phyloP scores from a whole-genome alignment of 2,797 vertebrate genomes.

The Lagorchestes hirsutus region DNA sequence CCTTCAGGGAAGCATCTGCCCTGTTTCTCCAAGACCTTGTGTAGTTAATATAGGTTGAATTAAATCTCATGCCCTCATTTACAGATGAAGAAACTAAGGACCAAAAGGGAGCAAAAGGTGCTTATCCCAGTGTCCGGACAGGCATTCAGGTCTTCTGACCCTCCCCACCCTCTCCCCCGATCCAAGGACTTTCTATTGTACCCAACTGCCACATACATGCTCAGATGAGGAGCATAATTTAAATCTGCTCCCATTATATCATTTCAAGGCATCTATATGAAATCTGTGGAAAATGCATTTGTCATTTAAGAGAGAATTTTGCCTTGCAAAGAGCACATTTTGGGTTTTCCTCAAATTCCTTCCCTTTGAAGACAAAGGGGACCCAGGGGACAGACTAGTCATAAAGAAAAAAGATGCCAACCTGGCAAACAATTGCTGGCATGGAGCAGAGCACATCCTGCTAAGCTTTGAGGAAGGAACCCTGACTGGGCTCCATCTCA shows the following conservation, averaged over 20 bases:
- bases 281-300: neutral
- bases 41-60: neutral
- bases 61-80: neutral
- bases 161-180: too few relatives aligned
- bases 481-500: rapidly evolving
- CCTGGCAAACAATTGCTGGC: neutral
- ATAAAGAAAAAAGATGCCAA: slow-evolving; percentile 4
- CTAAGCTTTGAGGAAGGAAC: neutral
- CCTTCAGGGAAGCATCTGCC: neutral
- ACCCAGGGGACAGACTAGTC: neutral
- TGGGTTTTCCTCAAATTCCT: neutral
- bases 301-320: neutral
- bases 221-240: neutral
- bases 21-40: neutral
- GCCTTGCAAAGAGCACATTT: neutral
- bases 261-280: neutral
- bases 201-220: neutral
- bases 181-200: neutral
- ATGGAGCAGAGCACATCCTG: neutral
- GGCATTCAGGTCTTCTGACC: neutral
- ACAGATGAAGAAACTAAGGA: neutral
- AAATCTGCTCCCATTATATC: neutral
- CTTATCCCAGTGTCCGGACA: neutral
- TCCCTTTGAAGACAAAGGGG: slow-evolving; percentile 15
- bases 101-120: neutral